Evolutionary conservation across 2,113 vertebrate genomes (phyloP).

Genomic region (Cyprinus carpio): DNA sequence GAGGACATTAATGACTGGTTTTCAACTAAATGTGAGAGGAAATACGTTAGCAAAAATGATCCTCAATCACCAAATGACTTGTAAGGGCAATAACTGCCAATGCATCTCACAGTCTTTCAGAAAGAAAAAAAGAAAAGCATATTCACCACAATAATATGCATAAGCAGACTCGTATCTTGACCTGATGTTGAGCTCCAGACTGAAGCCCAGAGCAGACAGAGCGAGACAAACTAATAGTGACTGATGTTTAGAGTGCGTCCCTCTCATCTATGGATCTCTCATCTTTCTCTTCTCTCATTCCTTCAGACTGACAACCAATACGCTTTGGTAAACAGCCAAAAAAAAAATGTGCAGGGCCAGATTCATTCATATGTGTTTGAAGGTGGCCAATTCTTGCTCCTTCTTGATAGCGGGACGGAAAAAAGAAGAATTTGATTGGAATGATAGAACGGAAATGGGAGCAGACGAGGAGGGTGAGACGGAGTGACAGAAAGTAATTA

Average conservation of each 20-base stretch:
- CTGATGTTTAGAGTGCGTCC: conserved; percentile 13
- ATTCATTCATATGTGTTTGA: conserved; percentile 46
- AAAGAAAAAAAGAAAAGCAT: background rate
- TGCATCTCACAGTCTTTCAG: background rate
- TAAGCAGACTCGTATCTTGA: background rate
- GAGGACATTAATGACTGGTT: background rate
- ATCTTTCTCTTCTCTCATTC: conserved; percentile 41
- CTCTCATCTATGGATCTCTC: conserved; percentile 41
- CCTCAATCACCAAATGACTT: background rate
- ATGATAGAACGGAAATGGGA: conserved; percentile 31
- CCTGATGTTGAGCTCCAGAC: background rate
- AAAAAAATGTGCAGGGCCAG: background rate
- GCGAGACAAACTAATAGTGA: conserved; percentile 36
- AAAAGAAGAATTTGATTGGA: conserved; percentile 38
- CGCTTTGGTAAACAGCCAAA: conserved; percentile 31
- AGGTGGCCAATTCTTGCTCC: conserved; percentile 31
- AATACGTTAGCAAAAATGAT: background rate
- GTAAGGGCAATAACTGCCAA: background rate
- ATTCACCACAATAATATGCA: conserved; percentile 11
- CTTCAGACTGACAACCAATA: conserved; percentile 38
- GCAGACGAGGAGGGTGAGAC: conserved; percentile 22
- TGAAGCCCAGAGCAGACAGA: conserved; percentile 2
- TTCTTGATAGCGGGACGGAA: conserved; percentile 27
- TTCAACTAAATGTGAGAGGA: background rate
- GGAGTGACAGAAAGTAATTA: conserved; percentile 55